These are phyloP conservation scores for Drepana arcuata DNA, from an alignment of 1,140 invertebrate species.

Conservation along the genomic window DNA sequence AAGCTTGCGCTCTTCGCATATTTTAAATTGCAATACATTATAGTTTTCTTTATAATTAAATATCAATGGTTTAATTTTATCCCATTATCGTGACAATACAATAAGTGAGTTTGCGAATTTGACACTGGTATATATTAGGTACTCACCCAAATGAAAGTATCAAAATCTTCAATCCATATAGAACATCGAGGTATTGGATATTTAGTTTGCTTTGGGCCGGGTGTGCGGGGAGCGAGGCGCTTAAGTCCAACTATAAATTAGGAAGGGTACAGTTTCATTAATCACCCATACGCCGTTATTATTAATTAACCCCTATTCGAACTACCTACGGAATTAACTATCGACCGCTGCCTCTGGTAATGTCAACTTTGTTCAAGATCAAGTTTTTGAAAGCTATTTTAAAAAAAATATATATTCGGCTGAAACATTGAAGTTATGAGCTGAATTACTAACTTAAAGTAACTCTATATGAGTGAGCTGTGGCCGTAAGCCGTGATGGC, in stretches of 20 bases:
- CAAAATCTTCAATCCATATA: constrained; percentile 11
- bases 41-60: too few species aligned
- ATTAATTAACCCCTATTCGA: constrained; percentile 67
- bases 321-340: constrained; percentile 46
- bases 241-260: constrained; percentile 73
- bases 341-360: constrained; percentile 38
- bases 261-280: constrained; percentile 71
- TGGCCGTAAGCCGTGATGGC: too few species aligned
- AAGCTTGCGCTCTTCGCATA: too few species aligned
- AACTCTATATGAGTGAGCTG: too few species aligned
- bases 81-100: background rate
- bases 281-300: constrained; percentile 72
- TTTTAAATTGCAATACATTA: too few species aligned
- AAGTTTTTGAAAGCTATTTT: too few species aligned
- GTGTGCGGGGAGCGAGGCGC: constrained; percentile 37
- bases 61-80: too few species aligned
- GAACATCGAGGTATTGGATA: constrained; percentile 68
- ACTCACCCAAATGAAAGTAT: constrained; percentile 4
- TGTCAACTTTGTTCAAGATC: constrained; percentile 63
- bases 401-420: too few species aligned
- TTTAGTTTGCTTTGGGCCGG: constrained; percentile 70
- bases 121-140: too few species aligned
- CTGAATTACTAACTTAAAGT: too few species aligned
- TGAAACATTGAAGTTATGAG: too few species aligned
- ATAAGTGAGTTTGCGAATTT: too few species aligned